These are phyloP conservation scores for Ectemnius continuus DNA, from an alignment of 2,888 invertebrate genomes.

Conservation along the genomic window DNA sequence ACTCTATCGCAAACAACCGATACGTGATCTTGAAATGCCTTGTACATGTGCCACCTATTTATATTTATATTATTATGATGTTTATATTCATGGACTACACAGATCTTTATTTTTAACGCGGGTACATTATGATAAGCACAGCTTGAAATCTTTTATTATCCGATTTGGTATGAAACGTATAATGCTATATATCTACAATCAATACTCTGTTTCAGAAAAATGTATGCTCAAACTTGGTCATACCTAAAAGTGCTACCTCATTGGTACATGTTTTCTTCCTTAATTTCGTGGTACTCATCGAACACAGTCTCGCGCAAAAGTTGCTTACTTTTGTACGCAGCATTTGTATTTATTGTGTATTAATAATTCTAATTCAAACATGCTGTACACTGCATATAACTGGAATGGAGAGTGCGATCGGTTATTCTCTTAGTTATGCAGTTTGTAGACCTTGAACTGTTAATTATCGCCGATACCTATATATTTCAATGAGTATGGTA, in stretches of 20 bases:
- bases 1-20: conserved; percentile 26
- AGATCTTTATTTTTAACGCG: conserved; percentile 65
- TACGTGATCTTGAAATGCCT: conserved; percentile 73
- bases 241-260: too few relatives aligned
- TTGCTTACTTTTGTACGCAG: too few relatives aligned
- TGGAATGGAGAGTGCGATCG: background rate
- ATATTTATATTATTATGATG: conserved; percentile 69
- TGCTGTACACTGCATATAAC: background rate
- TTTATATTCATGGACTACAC: conserved; percentile 62
- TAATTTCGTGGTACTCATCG: too few relatives aligned
- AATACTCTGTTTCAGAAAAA: conserved; percentile 3
- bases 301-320: too few relatives aligned
- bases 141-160: conserved; percentile 25
- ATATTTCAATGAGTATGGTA: too few relatives aligned
- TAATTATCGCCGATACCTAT: too few relatives aligned
- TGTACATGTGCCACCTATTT: conserved; percentile 75
- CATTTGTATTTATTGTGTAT: too few relatives aligned
- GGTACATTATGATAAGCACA: conserved; percentile 46
- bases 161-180: conserved; percentile 7
- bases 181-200: conserved; percentile 22
- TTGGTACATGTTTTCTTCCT: too few relatives aligned
- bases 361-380: too few relatives aligned
- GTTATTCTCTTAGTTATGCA: too few relatives aligned
- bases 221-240: too few relatives aligned
- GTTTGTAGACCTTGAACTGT: too few relatives aligned